Conservation (phyloP, 1,140 invertebrate species). For the Ceratoteleas bidentatus region DNA sequence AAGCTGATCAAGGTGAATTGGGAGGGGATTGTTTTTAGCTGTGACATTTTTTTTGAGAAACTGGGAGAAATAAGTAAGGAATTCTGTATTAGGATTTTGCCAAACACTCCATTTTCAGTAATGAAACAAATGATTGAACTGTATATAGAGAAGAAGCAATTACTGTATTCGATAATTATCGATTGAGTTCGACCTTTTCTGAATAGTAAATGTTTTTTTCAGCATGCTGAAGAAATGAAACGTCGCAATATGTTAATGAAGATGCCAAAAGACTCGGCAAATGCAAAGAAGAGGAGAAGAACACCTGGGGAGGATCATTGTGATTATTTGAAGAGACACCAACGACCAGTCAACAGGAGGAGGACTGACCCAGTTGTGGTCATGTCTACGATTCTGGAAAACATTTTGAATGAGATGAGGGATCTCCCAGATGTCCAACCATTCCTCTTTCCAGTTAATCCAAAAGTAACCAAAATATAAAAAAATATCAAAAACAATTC, state of each 20-base stretch:
- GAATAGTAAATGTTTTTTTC: not conserved
- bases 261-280: constrained; percentile 89
- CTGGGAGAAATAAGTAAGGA: too few species aligned
- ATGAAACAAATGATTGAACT: too few species aligned
- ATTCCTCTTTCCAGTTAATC: constrained; percentile 97
- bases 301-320: constrained; percentile 89
- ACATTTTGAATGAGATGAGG: constrained; percentile 96
- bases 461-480: too few species aligned
- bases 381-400: constrained; percentile 94
- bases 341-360: constrained; percentile 94
- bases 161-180: too few species aligned
- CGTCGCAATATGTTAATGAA: constrained; percentile 90
- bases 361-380: constrained; percentile 98
- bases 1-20: constrained; percentile 88
- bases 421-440: constrained; percentile 95
- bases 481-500: too few species aligned
- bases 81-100: too few species aligned
- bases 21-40: too few species aligned
- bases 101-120: too few species aligned
- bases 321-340: constrained; percentile 95
- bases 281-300: constrained; percentile 85
- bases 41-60: too few species aligned
- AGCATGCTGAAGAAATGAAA: constrained; percentile 92
- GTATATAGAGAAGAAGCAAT: too few species aligned
- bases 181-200: too few species aligned